phyloP scores from a whole-genome alignment of 92 coral and sea anemone species.

The Parazoanthus darwini region DNA sequence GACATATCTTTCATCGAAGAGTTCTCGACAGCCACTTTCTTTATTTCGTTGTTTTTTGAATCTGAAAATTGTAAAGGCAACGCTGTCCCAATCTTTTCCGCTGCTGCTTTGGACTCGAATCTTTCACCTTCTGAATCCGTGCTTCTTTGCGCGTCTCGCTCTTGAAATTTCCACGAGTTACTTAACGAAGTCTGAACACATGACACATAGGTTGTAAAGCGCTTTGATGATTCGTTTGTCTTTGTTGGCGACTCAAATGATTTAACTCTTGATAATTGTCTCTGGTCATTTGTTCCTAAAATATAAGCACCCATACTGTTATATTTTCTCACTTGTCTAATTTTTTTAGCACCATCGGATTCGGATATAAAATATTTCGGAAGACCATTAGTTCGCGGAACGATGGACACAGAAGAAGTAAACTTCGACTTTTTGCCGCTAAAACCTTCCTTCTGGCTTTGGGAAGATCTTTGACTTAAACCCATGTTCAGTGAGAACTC shows the following conservation, averaged over 20 bases:
- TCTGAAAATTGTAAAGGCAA: neutral
- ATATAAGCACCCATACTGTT: neutral
- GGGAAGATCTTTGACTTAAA: neutral
- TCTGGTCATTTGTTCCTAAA: neutral
- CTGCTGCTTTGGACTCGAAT: neutral
- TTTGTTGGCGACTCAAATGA: neutral
- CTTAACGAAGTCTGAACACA: slow-evolving; percentile 28
- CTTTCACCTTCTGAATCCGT: neutral
- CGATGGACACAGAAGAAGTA: slow-evolving; percentile 14
- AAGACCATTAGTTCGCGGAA: slow-evolving; percentile 16
- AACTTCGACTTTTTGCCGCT: neutral
- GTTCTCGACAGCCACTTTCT: neutral
- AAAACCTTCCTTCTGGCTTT: neutral
- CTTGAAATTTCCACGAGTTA: slow-evolving; percentile 26
- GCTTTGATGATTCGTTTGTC: neutral
- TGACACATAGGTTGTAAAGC: slow-evolving; percentile 20
- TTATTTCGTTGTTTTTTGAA: neutral
- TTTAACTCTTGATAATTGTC: neutral
- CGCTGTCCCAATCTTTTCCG: neutral
- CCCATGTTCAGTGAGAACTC: neutral
- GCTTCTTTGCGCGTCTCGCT: neutral
- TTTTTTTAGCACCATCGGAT: neutral
- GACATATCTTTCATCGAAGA: slow-evolving; percentile 15
- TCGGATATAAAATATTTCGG: neutral
- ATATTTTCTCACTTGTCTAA: neutral